Conservation (phyloP, 2,797 vertebrate genomes). For the Smutsia gigantea region DNA sequence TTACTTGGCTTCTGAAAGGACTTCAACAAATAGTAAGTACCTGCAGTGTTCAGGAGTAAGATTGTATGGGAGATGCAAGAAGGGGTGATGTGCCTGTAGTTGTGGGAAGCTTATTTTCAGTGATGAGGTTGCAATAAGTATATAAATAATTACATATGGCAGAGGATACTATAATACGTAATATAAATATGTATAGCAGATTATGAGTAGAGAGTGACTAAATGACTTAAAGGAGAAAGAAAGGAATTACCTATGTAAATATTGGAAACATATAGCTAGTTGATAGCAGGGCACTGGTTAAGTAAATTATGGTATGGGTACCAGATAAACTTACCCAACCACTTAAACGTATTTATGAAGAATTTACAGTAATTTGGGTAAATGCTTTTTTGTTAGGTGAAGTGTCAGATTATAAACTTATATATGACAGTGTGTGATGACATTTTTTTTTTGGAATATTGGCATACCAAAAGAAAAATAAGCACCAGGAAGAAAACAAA, state of each 20-base stretch:
- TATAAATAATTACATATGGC: background rate
- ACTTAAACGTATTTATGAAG: background rate
- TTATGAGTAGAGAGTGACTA: background rate
- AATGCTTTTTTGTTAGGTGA: constrained; percentile 1
- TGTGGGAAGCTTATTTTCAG: background rate
- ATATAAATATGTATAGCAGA: background rate
- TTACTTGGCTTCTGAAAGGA: constrained; percentile 10
- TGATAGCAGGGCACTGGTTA: background rate
- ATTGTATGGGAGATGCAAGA: background rate
- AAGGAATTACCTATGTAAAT: background rate
- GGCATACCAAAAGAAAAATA: background rate
- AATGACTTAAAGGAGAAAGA: background rate
- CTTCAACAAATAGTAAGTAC: background rate
- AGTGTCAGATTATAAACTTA: constrained; percentile 19
- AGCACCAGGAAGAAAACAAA: constrained; percentile 9
- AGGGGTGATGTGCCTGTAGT: background rate
- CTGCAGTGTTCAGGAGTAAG: background rate
- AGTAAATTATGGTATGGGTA: background rate
- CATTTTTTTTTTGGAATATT: background rate
- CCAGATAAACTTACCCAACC: background rate
- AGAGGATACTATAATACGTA: background rate
- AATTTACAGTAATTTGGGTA: background rate
- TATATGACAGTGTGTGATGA: background rate
- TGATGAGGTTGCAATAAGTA: background rate
- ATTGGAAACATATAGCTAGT: background rate